Evolutionary conservation across 2,797 vertebrate genomes (phyloP), one percentile per base, ranked within the genome.

Genomic region (Mionectes olivaceus): DNA sequence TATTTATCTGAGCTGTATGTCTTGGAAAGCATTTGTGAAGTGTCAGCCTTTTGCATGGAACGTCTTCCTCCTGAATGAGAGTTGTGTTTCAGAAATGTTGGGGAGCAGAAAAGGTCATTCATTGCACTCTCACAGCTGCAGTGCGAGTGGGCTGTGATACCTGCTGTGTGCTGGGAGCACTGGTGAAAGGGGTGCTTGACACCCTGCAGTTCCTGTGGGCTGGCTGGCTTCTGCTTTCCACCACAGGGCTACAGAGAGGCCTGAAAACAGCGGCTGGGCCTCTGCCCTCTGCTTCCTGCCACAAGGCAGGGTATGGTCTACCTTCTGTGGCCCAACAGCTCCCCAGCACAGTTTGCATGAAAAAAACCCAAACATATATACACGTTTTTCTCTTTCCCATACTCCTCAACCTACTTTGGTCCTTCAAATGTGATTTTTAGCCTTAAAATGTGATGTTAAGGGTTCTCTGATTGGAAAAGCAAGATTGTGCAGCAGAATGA

Each of bases 181-280:
- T 15, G 37, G 25, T 37, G 49, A n/a, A 10, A n/a, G 67, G 23
- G 32, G 7, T 46, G 59, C 28, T 35, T 1, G 4, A 30, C 5
- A 2, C 19, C 6, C 25, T 28, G 11, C 1, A 4, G 39, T 47
- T 55, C 0, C 41, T 56, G 56, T 14, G 55, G 16, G 8, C 39
- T 64, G 37, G 7, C 57, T 50, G 55, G 16, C 21, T 76, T 33
- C 57, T 93, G 61, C 87, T 70, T 80, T 44, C 57, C n/a, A 24
- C 46, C 43, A 9, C 21, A 0, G 11, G 19, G 49, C 81, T 19
- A 1, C 37, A 11, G 7, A 35, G 56, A 10, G 4, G 3, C 23
- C 0, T 2, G 13, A 35, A 24, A 21, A 46, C 23, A 23, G 23
- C 9, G n/a, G 27, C 24, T 68, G 15, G 79, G 39, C 56, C 60